Conservation (phyloP, 2,888 invertebrate genomes). For the Leucophenga montana region DNA sequence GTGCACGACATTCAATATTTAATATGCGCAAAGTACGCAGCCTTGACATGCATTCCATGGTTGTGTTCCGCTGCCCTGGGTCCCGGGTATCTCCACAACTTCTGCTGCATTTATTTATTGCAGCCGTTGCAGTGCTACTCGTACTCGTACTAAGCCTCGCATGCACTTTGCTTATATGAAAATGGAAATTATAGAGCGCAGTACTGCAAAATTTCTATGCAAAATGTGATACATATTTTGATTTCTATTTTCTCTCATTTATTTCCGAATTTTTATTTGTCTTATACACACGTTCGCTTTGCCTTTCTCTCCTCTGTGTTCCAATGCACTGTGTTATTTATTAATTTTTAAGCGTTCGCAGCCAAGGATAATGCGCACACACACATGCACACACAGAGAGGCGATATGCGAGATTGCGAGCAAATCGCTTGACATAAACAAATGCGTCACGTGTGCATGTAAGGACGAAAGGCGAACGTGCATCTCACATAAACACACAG, state of each 20-base stretch:
- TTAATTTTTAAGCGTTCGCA: slow-evolving; percentile 56
- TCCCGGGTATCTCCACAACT: neutral
- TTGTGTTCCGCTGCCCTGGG: slow-evolving; percentile 14
- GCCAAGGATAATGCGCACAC: slow-evolving; percentile 21
- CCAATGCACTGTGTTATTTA: slow-evolving; percentile 42
- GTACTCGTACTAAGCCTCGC: neutral
- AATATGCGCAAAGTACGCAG: slow-evolving; percentile 44
- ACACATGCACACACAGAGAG: slow-evolving; percentile 33
- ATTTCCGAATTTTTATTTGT: neutral
- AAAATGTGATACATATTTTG: too few species aligned
- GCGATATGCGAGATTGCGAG: slow-evolving; percentile 21
- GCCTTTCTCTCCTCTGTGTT: slow-evolving; percentile 33
- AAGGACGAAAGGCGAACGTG: neutral
- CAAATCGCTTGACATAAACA: slow-evolving; percentile 4
- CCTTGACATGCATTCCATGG: slow-evolving; percentile 62
- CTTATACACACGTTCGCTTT: neutral
- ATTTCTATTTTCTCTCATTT: slow-evolving; percentile 28
- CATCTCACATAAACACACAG: neutral
- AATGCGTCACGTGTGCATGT: neutral
- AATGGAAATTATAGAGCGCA: slow-evolving; percentile 42
- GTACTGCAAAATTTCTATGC: slow-evolving; percentile 37
- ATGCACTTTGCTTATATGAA: slow-evolving; percentile 36
- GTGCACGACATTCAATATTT: slow-evolving; percentile 25
- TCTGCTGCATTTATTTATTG: neutral
- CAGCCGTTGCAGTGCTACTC: neutral